phyloP scores from a whole-genome alignment of 2,888 invertebrate genomes.

The Rhamphomyia laevipes region DNA sequence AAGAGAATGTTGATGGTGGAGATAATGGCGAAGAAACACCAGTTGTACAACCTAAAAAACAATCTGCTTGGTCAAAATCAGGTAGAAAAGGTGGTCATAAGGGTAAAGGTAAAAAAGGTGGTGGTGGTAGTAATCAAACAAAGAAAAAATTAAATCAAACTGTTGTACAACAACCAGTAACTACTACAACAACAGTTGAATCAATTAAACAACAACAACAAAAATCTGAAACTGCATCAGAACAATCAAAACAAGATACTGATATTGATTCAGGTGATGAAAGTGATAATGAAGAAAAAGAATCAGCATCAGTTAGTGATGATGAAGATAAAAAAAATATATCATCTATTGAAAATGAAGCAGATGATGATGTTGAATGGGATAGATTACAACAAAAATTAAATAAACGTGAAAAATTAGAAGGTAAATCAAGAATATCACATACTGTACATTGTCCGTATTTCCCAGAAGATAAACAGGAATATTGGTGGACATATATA shows the following conservation, averaged over 20 bases:
- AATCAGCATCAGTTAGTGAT: constrained; percentile 40
- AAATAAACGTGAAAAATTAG: constrained; percentile 77
- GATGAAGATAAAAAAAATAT: constrained; percentile 51
- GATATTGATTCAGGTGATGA: constrained; percentile 40
- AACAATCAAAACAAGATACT: constrained; percentile 27
- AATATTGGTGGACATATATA: constrained; percentile 99
- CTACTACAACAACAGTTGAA: constrained; percentile 27
- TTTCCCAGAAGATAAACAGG: constrained; percentile 92
- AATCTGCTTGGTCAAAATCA: constrained; percentile 73
- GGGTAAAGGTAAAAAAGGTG: constrained; percentile 46
- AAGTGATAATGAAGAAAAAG: constrained; percentile 41
- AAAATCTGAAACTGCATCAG: constrained; percentile 16
- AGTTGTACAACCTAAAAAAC: constrained; percentile 33
- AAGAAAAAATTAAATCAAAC: constrained; percentile 34
- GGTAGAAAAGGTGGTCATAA: constrained; percentile 45
- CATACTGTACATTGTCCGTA: constrained; percentile 96
- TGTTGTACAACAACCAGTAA: constrained; percentile 20
- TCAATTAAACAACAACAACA: constrained; percentile 17
- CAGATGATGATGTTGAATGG: constrained; percentile 85
- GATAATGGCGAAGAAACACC: constrained; percentile 42
- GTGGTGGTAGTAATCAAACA: constrained; percentile 29
- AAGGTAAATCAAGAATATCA: constrained; percentile 86
- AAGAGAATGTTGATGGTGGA: constrained; percentile 15
- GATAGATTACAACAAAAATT: constrained; percentile 77
- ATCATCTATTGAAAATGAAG: constrained; percentile 37